Evolutionary conservation across 1,140 invertebrate genomes (phyloP), one percentile per base, ranked within the genome.

Genomic region (Tetramorium parvispinum): DNA sequence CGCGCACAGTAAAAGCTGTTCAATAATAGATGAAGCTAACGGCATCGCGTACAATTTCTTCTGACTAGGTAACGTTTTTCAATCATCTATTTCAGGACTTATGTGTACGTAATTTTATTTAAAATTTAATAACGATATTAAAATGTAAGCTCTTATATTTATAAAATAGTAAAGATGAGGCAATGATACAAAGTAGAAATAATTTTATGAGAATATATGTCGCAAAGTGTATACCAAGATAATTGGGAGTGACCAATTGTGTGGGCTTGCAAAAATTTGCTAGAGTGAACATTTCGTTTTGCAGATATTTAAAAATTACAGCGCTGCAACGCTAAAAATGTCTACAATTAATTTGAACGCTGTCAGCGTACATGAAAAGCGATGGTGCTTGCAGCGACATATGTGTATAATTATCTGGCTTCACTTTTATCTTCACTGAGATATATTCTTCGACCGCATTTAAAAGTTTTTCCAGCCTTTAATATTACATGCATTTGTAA

Each of bases 291-390:
- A 68, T 81, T 81, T 68, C 13, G 13, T 68, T 53, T 18, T 21
- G n/a, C 2, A 24, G n/a, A 68, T 51, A 51, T 51, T 40, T 53
- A 43, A 70, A 70, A 81, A 70, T 70, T 55, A 55, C 3, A 10
- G 27, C 10, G 16, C 21, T 11, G 37, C 21, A 21, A 61, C 13
- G 49, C n/a, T 57, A 66, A 70, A 65, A 81, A 81, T 81, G 21
- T 53, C 51, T 79, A 53, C 16, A 70, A 81, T 81, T 70, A 81
- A 51, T 21, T 49, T 43, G 57, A 61, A 40, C 27, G 61, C 46
- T 1, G 7, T 79, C 43, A 79, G 32, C 32, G n/a, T 61, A 46
- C 24, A 79, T n/a, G 43, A 79, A 65, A 81, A 53, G 63, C 46
- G 32, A 55, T 27, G 46, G 21, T 51, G 59, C 76, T 65, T 65